phyloP scores from a whole-genome alignment of 2,797 vertebrate species.

The Anguilla pacifica region DNA sequence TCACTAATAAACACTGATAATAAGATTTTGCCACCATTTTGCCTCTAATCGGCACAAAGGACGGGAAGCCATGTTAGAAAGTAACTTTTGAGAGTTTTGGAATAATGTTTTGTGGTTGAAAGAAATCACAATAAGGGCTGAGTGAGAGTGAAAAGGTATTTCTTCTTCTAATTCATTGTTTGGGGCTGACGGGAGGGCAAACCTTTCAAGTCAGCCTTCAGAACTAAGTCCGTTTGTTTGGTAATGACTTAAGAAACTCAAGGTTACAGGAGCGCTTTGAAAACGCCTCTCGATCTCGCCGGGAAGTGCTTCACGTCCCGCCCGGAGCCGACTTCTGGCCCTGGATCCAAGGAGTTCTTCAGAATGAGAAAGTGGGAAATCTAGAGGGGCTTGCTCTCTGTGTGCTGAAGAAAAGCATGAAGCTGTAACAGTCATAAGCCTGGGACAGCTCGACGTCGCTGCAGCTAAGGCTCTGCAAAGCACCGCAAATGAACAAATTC shows the following conservation, averaged over 20 bases:
- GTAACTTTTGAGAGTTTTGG: not conserved
- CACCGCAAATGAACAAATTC: not conserved
- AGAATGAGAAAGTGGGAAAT: not conserved
- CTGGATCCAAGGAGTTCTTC: not conserved
- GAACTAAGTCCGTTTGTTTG: not conserved
- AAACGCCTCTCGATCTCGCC: not conserved
- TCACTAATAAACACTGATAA: not conserved
- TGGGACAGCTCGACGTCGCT: not conserved
- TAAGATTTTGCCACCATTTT: not conserved
- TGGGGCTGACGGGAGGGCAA: not conserved
- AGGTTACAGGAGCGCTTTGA: not conserved
- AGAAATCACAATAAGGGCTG: not conserved
- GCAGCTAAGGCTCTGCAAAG: not conserved
- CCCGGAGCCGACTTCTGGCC: not conserved
- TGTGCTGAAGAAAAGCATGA: too few relatives aligned
- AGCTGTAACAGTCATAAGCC: not conserved
- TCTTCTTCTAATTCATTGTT: not conserved
- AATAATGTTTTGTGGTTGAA: not conserved
- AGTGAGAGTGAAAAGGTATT: not conserved
- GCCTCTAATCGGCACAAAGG: not conserved
- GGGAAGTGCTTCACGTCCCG: not conserved
- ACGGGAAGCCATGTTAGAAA: not conserved
- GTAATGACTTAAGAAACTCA: not conserved
- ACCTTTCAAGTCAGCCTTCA: not conserved
- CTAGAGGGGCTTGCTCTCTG: not conserved